These are phyloP conservation scores for Pachydiplax longipennis DNA, from an alignment of 2,888 invertebrate species.

Conservation along the genomic window DNA sequence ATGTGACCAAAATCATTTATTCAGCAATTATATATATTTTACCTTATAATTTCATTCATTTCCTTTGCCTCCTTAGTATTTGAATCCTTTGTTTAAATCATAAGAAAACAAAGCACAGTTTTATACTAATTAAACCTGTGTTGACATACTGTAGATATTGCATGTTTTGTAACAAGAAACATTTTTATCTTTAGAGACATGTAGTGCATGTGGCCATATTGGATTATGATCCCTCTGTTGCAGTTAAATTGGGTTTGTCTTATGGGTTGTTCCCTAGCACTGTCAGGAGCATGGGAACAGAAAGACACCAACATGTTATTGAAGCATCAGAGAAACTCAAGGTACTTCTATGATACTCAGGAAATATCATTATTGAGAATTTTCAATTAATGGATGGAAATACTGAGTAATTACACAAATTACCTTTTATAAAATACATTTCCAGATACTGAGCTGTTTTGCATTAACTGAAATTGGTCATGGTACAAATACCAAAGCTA, in stretches of 20 bases:
- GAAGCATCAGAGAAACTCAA: conserved; percentile 57
- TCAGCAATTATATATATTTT: no score
- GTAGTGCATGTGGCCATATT: conserved; percentile 53
- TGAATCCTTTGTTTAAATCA: no score
- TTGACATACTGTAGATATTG: no score
- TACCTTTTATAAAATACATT: conserved; percentile 50
- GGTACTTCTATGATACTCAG: conserved; percentile 51
- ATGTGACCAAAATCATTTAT: no score
- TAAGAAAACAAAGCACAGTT: no score
- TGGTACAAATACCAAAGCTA: conserved; percentile 64
- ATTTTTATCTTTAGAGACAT: conserved; percentile 20
- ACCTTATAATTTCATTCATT: no score
- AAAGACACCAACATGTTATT: conserved; percentile 59
- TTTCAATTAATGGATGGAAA: background rate
- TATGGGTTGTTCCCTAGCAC: conserved; percentile 62
- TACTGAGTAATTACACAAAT: background rate
- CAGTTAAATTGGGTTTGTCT: conserved; percentile 57
- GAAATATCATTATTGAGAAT: background rate
- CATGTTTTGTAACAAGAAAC: no score
- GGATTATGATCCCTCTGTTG: conserved; percentile 58
- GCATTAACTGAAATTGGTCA: conserved; percentile 65
- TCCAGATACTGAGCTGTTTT: conserved; percentile 61
- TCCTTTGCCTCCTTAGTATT: no score
- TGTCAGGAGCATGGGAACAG: conserved; percentile 61
- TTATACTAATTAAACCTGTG: no score